Evolutionary conservation across 2,113 vertebrate genomes (phyloP), one percentile per base, ranked within the genome.

Genomic region (Eulemur rufifrons): DNA sequence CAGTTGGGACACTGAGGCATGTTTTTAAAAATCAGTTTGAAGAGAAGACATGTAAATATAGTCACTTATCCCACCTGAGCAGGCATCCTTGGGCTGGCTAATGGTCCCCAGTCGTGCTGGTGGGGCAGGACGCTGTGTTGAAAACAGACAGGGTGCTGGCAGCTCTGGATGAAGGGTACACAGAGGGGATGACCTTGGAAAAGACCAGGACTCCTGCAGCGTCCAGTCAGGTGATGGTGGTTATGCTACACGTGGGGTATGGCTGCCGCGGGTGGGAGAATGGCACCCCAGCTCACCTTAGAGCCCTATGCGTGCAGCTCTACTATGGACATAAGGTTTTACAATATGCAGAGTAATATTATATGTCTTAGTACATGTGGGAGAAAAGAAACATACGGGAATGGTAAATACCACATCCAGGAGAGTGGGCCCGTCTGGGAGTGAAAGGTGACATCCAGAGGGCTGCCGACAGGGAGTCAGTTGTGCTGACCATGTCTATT

Each of bases 121-220:
- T 11, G 1, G 42, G 77, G 69, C 11, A 32, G 6, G 15, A 42
- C 0, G 0, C 29, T 52, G 8, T 68, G 50, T 17, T 78, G 7
- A 54, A n/a, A 5, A 39, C 59, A 45, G 47, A 59, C 25, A 1
- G 32, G 47, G 52, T 69, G 54, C 59, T 63, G 61, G 61, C 0
- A 2, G 61, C 42, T 47, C 15, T 15, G 54, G 80, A 7, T 12
- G 6, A 17, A 73, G 64, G 18, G 20, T 50, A 11, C 25, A 61
- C 45, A 12, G 52, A 50, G 52, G 59, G 23, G 8, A 8, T 12
- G 8, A 32, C 81, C 45, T 52, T 10, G n/a, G 27, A 23, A 21
- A 42, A 52, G 29, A 64, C 27, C 42, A 15, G 63, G 76, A n/a
- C 37, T 27, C 37, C 64, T 76, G 47, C 6, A 13, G 59, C 68